Evolutionary conservation across 1,140 invertebrate genomes (phyloP), one percentile per base, ranked within the genome.

Genomic region (Pachypsylla venusta): DNA sequence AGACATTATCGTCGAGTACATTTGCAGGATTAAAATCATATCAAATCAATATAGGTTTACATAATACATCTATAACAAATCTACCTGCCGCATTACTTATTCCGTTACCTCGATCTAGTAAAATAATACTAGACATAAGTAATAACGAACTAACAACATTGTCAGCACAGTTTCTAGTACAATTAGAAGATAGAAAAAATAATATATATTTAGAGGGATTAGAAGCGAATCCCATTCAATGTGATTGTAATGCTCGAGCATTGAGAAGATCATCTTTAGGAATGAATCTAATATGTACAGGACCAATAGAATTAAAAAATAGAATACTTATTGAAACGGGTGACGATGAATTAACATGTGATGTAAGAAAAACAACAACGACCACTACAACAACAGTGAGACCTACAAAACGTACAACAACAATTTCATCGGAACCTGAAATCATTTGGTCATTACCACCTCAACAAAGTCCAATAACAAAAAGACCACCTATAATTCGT

Each of bases 391-490:
- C 72, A 12, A 62, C 70, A 24, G 66, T 66, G 54, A 66, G 71
- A 57, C 72, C 70, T 20, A 70, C 70, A 0, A 66, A 67, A 30
- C 64, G 61, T 1, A 64, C 61, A 1, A 64, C 65, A 62, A 74
- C 28, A 75, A 76, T 53, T 16, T 81, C 80, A 1, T 77, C 80
- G 1, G 83, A 89, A 66, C 85, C 86, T 0, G 84, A 89, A 56
- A 90, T 92, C 25, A 91, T 91, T 62, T 90, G 87, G 87, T 89
- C 87, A 5, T 74, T 86, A 12, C 80, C 84, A 3, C 82, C 83
- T 2, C 77, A 80, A 1, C 79, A n/a, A n/a, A n/a, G n/a, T 71
- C 25, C 72, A 73, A 63, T 68, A 68, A 1, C 74, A 75, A 16
- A 72, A 70, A 57, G 75, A 75, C 64, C 76, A 77, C 12, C 76